Evolutionary conservation across 1,140 invertebrate species (phyloP), one percentile per base, ranked within the genome.

Genomic region (Cataglyphis hispanica): DNA sequence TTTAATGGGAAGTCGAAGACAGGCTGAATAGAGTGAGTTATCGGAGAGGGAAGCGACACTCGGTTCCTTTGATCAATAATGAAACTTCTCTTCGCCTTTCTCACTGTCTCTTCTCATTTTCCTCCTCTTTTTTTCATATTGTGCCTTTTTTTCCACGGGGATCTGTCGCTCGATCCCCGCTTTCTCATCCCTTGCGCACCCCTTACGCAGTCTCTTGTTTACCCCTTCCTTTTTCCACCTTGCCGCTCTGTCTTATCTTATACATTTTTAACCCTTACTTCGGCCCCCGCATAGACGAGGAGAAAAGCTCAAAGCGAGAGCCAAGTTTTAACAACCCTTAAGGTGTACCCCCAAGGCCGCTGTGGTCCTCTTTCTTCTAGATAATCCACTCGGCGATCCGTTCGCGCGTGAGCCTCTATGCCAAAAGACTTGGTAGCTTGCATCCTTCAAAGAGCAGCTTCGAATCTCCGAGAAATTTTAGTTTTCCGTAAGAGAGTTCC

Each of bases 1-100:
- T 91, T 91, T 91, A 91, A 91, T 91, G 91, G 86, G 43, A 88
- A 91, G 77, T 84, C 86, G 88, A 90, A 91, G 88, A 86, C 84
- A 40, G 75, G 76, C 72, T 91, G 91, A 91, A 90, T 91, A 91
- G 85, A 87, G 86, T 83, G 77, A 91, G 86, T 78, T 90, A 89
- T 89, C 61, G 72, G 85, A 86, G 66, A 91, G 89, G 66, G 85
- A 87, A 87, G 63, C 86, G 87, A 92, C 90, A 91, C 86, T 91
- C 83, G 63, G 84, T 87, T 92, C 91, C 87, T 93, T 93, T 93
- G 87, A 93, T 92, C 91, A 92, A 92, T 92, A 92, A 91, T 90
- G 87, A 91, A 93, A 90, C 61, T 89, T 87, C 86, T 85, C 85
- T 90, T 88, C 76, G 27, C 81, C 58, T 84, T 89, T 75, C 77